Base-by-base conservation (phyloP, 2,888 invertebrate genomes). In the Boloria euphrosyne region DNA sequence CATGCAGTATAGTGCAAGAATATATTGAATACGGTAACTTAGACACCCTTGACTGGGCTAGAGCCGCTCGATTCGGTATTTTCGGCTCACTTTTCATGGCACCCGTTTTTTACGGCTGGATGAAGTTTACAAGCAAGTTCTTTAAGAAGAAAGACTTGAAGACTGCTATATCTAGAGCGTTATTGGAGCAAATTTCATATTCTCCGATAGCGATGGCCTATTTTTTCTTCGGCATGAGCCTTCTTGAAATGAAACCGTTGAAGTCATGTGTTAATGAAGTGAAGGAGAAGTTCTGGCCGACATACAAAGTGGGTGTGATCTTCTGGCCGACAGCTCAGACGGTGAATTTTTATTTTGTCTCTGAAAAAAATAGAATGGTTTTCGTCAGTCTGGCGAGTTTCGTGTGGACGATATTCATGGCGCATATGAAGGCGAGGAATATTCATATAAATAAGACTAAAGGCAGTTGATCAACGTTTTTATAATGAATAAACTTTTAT, bases 51-150 rank as follows among this genome's bases (percentile, higher is more conserved):
- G 93, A 95, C 75, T 94, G 94, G 93, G 84, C 85, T 54, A 93
- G 95, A 72, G 95, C 94, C 0, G 79, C 94, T 0, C 91, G 96
- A 16, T 97, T 95, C 77, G 94, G 96, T 69, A 78, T 96, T 51
- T 96, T 96, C 76, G 96, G 97, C 0, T 92, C 95, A 0, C 93
- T 95, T 16, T 96, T 95, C 82, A 96, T 96, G 74, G 96, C 96
- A 0, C 97, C 97, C 0, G 95, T 96, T 0, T 89, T 96, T 3
- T 96, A 96, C 78, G 92, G 93, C 13, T 97, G 97, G 96, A 91
- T 97, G 74, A 94, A 94, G 50, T 86, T 79, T n/a, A 78, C 82
- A 0, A 82, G 81, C 51, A 75, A 79, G 10, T 86, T 86, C 57
- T 90, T 89, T 67, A 84, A 74, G 46, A 67, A 72, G 1, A 86